Evolutionary conservation across 2,797 vertebrate species (phyloP), one percentile per base, ranked within the genome.

Genomic region (Cyprinodon diabolis): DNA sequence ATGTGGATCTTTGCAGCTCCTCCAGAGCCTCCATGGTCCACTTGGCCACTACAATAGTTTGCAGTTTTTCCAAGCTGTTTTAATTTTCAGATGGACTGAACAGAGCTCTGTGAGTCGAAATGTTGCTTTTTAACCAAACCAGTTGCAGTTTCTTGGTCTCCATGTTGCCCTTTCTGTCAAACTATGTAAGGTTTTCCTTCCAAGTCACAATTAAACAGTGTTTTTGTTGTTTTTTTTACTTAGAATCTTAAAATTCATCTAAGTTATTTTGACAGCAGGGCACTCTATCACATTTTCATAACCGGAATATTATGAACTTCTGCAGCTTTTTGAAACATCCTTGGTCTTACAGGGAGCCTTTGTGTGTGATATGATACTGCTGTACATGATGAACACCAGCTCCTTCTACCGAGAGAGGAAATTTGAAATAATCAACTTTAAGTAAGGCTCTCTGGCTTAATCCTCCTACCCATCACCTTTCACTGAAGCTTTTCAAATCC

Each of bases 301-400:
- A 65, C 11, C 23, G 11, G 13, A 65, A 12, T 14, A 55, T 55
- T 1, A 21, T 43, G 11, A 43, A 11, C 37, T 21, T 4, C 19
- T 13, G 19, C 21, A 43, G 37, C 51, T 12, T 45, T n/a, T 63
- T 10, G 43, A 21, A 43, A 21, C n/a, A 23, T 45, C 62, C 45
- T 23, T 9, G 13, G 21, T 85, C 40, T 91, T 94, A 68, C 84
- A 99, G 98, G 98, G 96, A 40, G 95, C 96, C 62, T 99, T 99
- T 91, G 92, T 93, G 73, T 99, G 98, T 67, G 98, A 99, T 80
- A 93, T 99, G 94, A 96, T 99, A 57, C 94, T 99, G 30, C 90
- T 99, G 35, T 98, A 99, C 90, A 87, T 99, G 89, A 97, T 98
- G 92, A 96, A 95, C 90, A 98, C 96, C 8, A 98, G 97, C 77